phyloP scores from a whole-genome alignment of 2,113 vertebrate species.

The Cyanistes caeruleus region DNA sequence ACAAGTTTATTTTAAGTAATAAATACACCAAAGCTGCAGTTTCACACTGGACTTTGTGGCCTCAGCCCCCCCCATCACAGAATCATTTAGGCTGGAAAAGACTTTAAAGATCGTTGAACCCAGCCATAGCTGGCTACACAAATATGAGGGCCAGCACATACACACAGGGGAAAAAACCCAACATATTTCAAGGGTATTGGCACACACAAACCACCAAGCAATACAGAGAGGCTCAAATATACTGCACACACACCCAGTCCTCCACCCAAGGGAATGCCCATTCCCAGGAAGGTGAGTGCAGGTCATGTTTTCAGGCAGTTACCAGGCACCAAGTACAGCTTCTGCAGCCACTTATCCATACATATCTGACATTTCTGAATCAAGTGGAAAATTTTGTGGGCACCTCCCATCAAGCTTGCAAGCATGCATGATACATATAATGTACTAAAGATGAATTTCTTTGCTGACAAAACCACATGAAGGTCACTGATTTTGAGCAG shows the following conservation, averaged over 20 bases:
- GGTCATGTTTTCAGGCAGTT: neutral
- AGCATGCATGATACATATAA: fast-evolving
- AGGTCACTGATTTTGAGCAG: neutral
- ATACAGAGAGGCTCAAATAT: neutral
- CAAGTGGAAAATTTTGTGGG: neutral
- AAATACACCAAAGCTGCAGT: neutral
- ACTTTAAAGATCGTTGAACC: neutral
- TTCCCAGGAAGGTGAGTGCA: fast-evolving
- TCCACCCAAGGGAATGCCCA: neutral
- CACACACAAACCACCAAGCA: neutral
- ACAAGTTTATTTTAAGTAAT: neutral
- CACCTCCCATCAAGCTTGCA: neutral
- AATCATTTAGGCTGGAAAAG: neutral
- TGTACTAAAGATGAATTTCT: neutral
- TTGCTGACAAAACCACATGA: neutral
- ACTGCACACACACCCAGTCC: fast-evolving
- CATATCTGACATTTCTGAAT: neutral
- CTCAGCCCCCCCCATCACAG: neutral
- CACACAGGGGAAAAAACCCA: neutral
- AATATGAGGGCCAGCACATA: neutral
- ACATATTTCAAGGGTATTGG: neutral
- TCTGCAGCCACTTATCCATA: neutral
- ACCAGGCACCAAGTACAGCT: neutral
- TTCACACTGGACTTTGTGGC: neutral
- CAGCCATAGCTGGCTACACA: neutral